Conservation (phyloP, 1,140 invertebrate species). For the Temnothorax nylanderi region DNA sequence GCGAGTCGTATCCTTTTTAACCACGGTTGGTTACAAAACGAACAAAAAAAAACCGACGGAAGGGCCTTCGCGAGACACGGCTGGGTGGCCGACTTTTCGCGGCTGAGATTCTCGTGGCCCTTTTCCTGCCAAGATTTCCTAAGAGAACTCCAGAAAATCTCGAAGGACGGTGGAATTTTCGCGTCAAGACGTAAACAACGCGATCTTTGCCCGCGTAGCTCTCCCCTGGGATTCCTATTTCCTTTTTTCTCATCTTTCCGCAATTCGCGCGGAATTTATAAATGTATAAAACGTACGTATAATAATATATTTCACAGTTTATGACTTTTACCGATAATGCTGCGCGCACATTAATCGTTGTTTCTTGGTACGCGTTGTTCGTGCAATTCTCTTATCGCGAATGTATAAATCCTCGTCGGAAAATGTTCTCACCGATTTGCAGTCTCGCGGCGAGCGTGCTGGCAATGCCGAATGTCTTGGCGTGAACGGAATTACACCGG, state of each 20-base stretch:
- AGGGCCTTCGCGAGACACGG: slow-evolving; percentile 19
- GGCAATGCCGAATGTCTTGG: slow-evolving; percentile 15
- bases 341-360: slow-evolving; percentile 5
- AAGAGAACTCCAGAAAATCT: slow-evolving; percentile 25
- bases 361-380: neutral
- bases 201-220: slow-evolving; percentile 4
- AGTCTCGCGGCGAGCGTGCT: slow-evolving; percentile 2
- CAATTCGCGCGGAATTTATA: neutral
- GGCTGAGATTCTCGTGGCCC: slow-evolving; percentile 29
- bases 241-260: neutral
- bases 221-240: neutral
- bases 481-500: slow-evolving; percentile 6
- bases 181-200: slow-evolving; percentile 55
- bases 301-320: slow-evolving; percentile 1
- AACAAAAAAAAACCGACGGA: neutral
- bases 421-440: slow-evolving; percentile 28
- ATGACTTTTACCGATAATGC: neutral
- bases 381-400: slow-evolving; percentile 27
- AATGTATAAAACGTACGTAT: neutral
- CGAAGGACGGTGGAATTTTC: slow-evolving; percentile 36
- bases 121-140: neutral
- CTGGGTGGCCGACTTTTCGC: slow-evolving; percentile 24
- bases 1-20: slow-evolving; percentile 54
- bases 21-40: slow-evolving; percentile 28
- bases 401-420: slow-evolving; percentile 35